Percentiles rank a stretch among this genome's conserved stretches.
These are phyloP conservation scores for Trachymyrmex septentrionalis DNA, from an alignment of 1,140 invertebrate species.

Conservation along the genomic window DNA sequence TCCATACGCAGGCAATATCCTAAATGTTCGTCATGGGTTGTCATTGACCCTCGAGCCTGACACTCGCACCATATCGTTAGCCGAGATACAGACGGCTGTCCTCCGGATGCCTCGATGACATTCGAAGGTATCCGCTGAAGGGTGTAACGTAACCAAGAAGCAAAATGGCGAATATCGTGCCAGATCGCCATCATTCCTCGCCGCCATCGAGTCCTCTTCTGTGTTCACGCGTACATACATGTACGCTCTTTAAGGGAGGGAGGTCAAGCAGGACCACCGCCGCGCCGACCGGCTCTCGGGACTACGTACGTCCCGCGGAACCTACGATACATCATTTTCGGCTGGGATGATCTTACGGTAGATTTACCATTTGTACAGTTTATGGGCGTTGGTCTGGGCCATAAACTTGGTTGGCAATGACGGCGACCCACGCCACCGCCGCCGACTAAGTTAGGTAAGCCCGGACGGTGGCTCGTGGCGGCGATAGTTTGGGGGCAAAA, in stretches of 20 bases:
- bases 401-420: slow-evolving; percentile 87
- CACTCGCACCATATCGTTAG: slow-evolving; percentile 18
- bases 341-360: slow-evolving; percentile 87
- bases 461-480: slow-evolving; percentile 54
- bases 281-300: slow-evolving; percentile 64
- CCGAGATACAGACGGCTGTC: background rate
- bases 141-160: slow-evolving; percentile 31
- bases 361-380: slow-evolving; percentile 87
- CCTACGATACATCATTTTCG: slow-evolving; percentile 87
- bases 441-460: slow-evolving; percentile 80
- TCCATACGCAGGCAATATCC: slow-evolving; percentile 21
- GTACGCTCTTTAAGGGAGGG: slow-evolving; percentile 10
- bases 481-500: slow-evolving; percentile 49
- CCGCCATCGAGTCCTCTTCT: slow-evolving; percentile 2
- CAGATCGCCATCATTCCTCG: background rate
- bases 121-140: slow-evolving; percentile 27
- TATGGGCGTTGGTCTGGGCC: slow-evolving; percentile 85
- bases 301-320: slow-evolving; percentile 76
- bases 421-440: slow-evolving; percentile 75
- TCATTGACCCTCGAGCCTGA: slow-evolving; percentile 38
- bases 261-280: slow-evolving; percentile 66
- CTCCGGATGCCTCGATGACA: background rate
- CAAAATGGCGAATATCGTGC: slow-evolving; percentile 8
- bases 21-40: slow-evolving; percentile 20
- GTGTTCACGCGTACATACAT: slow-evolving; percentile 17